Evolutionary conservation across 2,113 vertebrate species (phyloP).

Genomic region (Noctilio leporinus): DNA sequence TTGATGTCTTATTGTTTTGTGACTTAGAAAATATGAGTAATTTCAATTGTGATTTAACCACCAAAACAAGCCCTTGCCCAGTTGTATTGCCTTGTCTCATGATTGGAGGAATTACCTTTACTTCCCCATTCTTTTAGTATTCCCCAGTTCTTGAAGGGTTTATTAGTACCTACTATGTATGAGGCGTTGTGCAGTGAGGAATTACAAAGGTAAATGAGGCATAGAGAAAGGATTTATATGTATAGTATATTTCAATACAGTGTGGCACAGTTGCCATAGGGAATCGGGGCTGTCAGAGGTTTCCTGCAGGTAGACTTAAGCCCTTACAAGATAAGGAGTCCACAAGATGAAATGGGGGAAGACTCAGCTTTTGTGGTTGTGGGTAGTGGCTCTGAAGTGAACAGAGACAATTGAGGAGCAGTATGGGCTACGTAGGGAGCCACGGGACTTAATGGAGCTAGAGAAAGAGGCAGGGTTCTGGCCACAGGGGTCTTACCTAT

Average conservation of each 20-base stretch:
- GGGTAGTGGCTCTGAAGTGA: neutral
- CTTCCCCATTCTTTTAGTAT: neutral
- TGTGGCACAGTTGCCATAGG: neutral
- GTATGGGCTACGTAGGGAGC: neutral
- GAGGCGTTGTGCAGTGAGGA: neutral
- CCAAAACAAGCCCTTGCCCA: neutral
- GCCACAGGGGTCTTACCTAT: neutral
- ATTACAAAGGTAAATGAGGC: neutral
- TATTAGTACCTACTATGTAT: neutral
- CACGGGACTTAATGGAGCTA: neutral
- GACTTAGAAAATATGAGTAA: neutral
- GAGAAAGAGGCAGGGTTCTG: neutral
- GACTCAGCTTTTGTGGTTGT: neutral
- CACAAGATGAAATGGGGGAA: neutral
- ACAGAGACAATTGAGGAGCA: neutral
- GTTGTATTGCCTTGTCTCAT: neutral
- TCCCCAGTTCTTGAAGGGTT: neutral
- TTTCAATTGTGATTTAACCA: constrained; percentile 11
- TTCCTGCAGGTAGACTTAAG: neutral
- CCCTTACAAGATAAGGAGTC: neutral
- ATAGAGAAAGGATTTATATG: neutral
- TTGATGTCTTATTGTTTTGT: neutral
- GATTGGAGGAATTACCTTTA: neutral
- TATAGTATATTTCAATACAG: neutral
- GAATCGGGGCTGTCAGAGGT: neutral